Percentiles rank a stretch among this genome's conserved stretches.
phyloP scores from a whole-genome alignment of 2,888 invertebrate genomes.

The Pammene fasciana region DNA sequence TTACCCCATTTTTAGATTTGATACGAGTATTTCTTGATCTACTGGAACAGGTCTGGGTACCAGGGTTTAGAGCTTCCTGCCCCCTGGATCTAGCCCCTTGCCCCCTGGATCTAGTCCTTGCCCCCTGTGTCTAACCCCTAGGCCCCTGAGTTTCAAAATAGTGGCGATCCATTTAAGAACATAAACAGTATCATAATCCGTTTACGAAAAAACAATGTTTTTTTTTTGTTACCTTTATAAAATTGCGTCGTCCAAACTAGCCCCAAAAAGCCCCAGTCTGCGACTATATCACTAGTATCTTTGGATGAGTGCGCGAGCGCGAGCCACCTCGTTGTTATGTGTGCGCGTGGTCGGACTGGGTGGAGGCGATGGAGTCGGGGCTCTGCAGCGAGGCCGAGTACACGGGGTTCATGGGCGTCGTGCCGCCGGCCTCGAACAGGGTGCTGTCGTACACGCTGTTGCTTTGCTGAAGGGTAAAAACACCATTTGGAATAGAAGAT shows the following conservation, averaged over 20 bases:
- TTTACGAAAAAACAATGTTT: too few relatives aligned
- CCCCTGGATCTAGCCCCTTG: too few relatives aligned
- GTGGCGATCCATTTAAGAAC: too few relatives aligned
- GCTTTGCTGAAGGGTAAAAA: constrained; percentile 85
- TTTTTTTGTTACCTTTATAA: not conserved
- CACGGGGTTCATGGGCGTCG: constrained; percentile 86
- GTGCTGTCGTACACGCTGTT: constrained; percentile 89
- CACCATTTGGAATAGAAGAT: too few relatives aligned
- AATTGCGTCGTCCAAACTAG: not conserved
- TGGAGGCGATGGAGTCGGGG: constrained; percentile 87
- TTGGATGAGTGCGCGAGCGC: constrained; percentile 53
- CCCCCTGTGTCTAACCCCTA: too few relatives aligned
- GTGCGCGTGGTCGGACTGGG: constrained; percentile 71
- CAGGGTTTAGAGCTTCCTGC: too few relatives aligned
- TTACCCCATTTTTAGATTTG: too few relatives aligned
- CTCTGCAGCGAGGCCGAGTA: constrained; percentile 88
- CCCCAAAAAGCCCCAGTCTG: not conserved
- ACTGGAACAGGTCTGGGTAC: too few relatives aligned
- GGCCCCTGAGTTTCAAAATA: too few relatives aligned
- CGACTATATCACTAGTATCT: constrained; percentile 48
- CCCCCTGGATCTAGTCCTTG: too few relatives aligned
- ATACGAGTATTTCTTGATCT: too few relatives aligned
- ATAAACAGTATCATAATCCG: too few relatives aligned
- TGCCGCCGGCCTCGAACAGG: constrained; percentile 86
- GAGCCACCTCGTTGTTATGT: constrained; percentile 64